Base-by-base conservation (phyloP, 2,888 invertebrate genomes). In the Sabatieria punctata region DNA sequence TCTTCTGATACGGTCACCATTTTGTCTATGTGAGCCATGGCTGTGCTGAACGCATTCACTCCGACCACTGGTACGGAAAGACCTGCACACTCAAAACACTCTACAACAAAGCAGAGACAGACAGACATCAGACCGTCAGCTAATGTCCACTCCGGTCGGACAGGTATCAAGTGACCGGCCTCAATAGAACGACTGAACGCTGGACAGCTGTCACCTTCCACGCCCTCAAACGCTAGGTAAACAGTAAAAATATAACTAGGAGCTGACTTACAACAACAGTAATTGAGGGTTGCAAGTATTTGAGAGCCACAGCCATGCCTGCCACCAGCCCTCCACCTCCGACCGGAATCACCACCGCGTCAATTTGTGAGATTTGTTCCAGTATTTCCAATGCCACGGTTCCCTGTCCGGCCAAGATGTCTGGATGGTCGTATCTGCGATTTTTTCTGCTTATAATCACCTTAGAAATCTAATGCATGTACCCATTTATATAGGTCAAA, bases 241-340 rank as follows among this genome's bases (percentile, higher is more conserved):
- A 36, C n/a, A 15, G 47, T 36, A 30, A 21, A 23, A 26, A 26
- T 2, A 4, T 39, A 45, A 51, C 40, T 42, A 22, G 19, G 18
- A 47, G 21, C n/a, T 33, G 33, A 74, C 81, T 77, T 68, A 86
- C 89, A 64, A 86, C 85, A 43, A 91, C 79, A 63, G 79, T 76
- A 1, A 84, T 79, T 47, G 77, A 71, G 0, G 89, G 88, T 50
- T 79, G 77, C 11, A 91, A 71, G 15, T 80, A 79, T 67, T 91
- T 93, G 46, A 88, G 74, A 1, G 88, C 89, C 0, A 85, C 76
- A 2, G 85, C 85, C 13, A 85, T 77, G 0, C 91, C 91, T 0
- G 91, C 89, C 45, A 93, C 76, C 1, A 91, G 72, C 0, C 91
- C 91, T 1, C 82, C 86, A n/a, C 89, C 91, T 0, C 91, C 91